Percentiles rank a stretch among this genome's conserved stretches.
Conservation (phyloP, 2,888 invertebrate genomes). For the Lissocephala sabroskyi region DNA sequence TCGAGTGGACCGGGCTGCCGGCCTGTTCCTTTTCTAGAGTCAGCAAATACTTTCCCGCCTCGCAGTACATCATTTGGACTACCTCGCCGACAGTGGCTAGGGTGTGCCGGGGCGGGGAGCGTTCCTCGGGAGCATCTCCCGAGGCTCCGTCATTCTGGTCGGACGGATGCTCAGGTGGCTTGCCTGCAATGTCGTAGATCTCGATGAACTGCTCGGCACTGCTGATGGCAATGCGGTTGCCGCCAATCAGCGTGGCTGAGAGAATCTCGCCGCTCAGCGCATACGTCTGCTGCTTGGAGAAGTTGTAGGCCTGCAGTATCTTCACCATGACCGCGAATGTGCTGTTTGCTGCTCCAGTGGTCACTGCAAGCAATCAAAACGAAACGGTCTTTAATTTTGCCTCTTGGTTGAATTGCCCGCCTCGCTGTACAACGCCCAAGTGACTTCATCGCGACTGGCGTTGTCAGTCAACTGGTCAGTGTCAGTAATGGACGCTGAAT, state of each 20-base stretch:
- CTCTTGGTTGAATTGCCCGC: conserved; percentile 10
- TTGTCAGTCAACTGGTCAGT: too few species aligned
- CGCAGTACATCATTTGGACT: conserved; percentile 78
- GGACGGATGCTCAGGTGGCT: conserved; percentile 27
- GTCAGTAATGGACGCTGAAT: too few species aligned
- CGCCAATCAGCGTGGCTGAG: conserved; percentile 66
- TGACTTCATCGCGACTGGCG: conserved; percentile 59
- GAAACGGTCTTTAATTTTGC: conserved; percentile 2
- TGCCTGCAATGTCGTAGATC: conserved; percentile 67
- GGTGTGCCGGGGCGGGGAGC: conserved; percentile 71
- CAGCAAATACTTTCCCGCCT: conserved; percentile 75
- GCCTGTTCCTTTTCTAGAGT: conserved; percentile 69
- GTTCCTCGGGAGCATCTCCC: conserved; percentile 40
- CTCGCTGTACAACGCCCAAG: conserved; percentile 41
- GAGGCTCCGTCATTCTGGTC: conserved; percentile 6
- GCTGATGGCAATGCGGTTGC: conserved; percentile 69
- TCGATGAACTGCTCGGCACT: conserved; percentile 71
- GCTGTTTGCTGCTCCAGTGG: too few species aligned
- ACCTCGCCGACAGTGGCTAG: conserved; percentile 84
- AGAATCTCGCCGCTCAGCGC: conserved; percentile 69
- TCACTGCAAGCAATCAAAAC: conserved; percentile 10
- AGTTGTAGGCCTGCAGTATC: conserved; percentile 71
- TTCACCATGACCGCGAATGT: conserved; percentile 67
- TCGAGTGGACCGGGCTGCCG: conserved; percentile 66
- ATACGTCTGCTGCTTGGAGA: conserved; percentile 70